Percentiles rank a stretch among this genome's conserved stretches.
phyloP scores from a whole-genome alignment of 2,888 invertebrate species.

The Tenthredo amoena region DNA sequence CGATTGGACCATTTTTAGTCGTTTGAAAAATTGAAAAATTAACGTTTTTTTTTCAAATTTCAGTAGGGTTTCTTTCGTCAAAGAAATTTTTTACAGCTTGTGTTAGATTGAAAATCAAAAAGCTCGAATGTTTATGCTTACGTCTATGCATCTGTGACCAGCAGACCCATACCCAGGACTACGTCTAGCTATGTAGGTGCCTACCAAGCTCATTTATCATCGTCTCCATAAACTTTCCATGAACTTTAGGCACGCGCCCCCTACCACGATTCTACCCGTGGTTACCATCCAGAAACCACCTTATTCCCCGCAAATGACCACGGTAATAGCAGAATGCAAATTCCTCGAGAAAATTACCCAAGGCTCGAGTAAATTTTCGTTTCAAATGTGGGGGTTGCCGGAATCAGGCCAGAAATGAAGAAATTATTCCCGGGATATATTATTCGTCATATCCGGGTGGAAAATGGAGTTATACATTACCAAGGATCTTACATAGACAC shows the following conservation, averaged over 20 bases:
- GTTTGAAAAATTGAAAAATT: too few relatives aligned
- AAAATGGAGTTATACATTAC: neutral
- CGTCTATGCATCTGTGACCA: neutral
- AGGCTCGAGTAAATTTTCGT: neutral
- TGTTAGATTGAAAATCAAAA: neutral
- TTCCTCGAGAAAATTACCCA: conserved; percentile 12
- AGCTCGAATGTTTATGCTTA: neutral
- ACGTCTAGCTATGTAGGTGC: neutral
- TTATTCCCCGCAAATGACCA: conserved; percentile 47
- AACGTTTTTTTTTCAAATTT: too few relatives aligned
- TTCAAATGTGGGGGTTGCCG: neutral
- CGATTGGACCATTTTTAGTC: too few relatives aligned
- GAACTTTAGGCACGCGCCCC: conserved; percentile 49
- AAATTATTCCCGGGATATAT: neutral
- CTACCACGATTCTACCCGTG: neutral
- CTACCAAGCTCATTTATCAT: conserved; percentile 48
- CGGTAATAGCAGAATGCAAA: conserved; percentile 37
- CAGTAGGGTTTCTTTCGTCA: too few relatives aligned
- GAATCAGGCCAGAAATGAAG: conserved; percentile 25
- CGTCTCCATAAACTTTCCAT: conserved; percentile 54
- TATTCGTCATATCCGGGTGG: conserved; percentile 30
- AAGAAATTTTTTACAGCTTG: neutral
- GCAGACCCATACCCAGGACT: neutral
- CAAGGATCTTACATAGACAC: neutral
- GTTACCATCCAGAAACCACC: conserved; percentile 14